Evolutionary conservation across 2,888 invertebrate species (phyloP), one percentile per base, ranked within the genome.

Genomic region (Quadroppia sp.): DNA sequence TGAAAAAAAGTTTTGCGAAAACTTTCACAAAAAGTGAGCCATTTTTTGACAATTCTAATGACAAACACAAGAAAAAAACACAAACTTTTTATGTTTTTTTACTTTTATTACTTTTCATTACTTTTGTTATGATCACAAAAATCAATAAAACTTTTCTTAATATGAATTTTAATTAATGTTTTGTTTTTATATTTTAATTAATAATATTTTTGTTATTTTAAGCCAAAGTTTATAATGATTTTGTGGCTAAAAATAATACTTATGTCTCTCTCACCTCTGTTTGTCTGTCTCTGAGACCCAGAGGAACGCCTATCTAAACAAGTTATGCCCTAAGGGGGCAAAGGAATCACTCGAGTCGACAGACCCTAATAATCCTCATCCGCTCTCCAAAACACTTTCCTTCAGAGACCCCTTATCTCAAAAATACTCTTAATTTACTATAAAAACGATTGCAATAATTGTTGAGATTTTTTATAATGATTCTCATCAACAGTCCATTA

Each of bases 281-380:
- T 36, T n/a, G n/a, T n/a, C n/a, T n/a, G n/a, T n/a, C n/a, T n/a
- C n/a, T n/a, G n/a, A n/a, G n/a, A n/a, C n/a, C 17, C 15, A 13
- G 32, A 64, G 64, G n/a, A 40, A 64, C 64, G 64, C 64, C 56
- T 56, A 23, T 56, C 40, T 40, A 30, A 64, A 17, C 32, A 64
- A 40, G 64, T 64, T 36, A 32, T 64, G 40, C 36, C 64, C 40
- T n/a, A n/a, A n/a, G 20, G 64, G 40, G 64, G 64, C 64, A 36
- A 64, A 64, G n/a, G 59, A 64, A 40, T 64, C 64, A 64, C 36
- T 64, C 40, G 61, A 64, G 36, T 64, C 61, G 61, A 64, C 36
- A 64, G 15, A n/a, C 61, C 20, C 61, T 64, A 64, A 64, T 64
- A 64, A 64, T 64, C 36, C 36, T 64, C 61, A 64, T 64, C 61